A percentile compares a stretch with the other conserved stretches of the same genome.
Evolutionary conservation across 2,113 vertebrate genomes (phyloP).

Genomic region (Elanus axillaris): DNA sequence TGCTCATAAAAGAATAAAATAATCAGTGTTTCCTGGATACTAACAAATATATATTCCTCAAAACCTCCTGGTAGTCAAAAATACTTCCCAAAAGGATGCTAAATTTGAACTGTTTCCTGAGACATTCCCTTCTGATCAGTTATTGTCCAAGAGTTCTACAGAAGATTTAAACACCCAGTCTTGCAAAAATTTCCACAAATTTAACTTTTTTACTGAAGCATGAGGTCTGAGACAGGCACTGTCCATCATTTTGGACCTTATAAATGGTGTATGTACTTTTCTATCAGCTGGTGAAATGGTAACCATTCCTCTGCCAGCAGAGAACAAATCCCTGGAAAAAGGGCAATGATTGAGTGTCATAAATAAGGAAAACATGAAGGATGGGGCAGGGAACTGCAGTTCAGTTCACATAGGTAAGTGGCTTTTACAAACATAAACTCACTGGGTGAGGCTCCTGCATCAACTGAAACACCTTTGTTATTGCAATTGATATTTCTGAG

Average conservation of each 20-base stretch:
- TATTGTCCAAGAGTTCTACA: not conserved
- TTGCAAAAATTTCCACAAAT: not conserved
- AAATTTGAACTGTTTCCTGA: not conserved
- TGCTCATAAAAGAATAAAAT: not conserved
- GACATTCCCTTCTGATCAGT: not conserved
- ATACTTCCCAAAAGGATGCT: not conserved
- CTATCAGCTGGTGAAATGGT: not conserved
- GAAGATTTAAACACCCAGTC: not conserved
- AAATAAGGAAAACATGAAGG: not conserved
- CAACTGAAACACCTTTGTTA: not conserved
- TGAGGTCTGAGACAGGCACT: not conserved
- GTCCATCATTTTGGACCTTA: not conserved
- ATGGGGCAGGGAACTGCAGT: not conserved
- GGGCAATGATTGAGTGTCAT: not conserved
- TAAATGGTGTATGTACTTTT: not conserved
- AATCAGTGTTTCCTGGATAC: not conserved
- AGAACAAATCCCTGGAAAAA: not conserved
- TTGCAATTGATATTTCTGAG: not conserved
- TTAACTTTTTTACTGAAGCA: not conserved
- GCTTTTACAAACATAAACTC: not conserved
- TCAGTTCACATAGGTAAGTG: not conserved
- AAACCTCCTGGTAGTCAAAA: not conserved
- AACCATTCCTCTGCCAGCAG: not conserved
- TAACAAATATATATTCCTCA: not conserved
- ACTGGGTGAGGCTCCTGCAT: not conserved